These are phyloP conservation scores for Amia ocellicauda DNA, from an alignment of 2,113 vertebrate genomes.

Conservation along the genomic window DNA sequence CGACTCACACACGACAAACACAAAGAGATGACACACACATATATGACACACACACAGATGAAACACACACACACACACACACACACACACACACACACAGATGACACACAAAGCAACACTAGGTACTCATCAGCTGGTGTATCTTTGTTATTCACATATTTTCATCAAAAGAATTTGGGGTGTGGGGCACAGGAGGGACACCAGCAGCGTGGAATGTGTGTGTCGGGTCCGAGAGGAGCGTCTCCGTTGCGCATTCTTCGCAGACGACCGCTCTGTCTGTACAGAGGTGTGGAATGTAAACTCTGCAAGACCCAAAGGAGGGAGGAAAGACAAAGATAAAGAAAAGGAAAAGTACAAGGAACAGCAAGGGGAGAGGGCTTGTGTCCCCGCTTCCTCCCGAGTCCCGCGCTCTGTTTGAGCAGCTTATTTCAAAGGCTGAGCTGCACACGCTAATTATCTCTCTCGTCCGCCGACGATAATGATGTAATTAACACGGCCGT, in stretches of 20 bases:
- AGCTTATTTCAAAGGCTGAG: conserved; percentile 50
- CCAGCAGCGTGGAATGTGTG: conserved; percentile 57
- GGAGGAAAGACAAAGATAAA: conserved; percentile 37
- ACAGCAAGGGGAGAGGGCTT: background rate
- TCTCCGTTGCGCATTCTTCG: conserved; percentile 65
- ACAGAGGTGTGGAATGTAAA: conserved; percentile 71
- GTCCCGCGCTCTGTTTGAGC: conserved; percentile 39
- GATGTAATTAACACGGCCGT: conserved; percentile 58
- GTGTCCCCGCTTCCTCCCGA: background rate
- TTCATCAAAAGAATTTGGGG: too few species aligned
- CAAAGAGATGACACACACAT: too few species aligned
- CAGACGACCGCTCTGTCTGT: conserved; percentile 27
- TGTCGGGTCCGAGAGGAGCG: conserved; percentile 53
- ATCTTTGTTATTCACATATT: too few species aligned
- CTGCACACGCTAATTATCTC: conserved; percentile 49
- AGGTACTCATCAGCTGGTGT: too few species aligned
- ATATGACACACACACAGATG: too few species aligned
- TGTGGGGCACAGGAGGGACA: too few species aligned
- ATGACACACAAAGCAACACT: too few species aligned
- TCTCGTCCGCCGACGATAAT: conserved; percentile 46
- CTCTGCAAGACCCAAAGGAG: conserved; percentile 48
- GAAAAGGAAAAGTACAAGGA: background rate
- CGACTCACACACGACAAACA: too few species aligned
- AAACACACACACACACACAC: too few species aligned
- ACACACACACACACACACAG: too few species aligned